phyloP scores from a whole-genome alignment of 2,888 invertebrate genomes.

The Apamea epomidion region DNA sequence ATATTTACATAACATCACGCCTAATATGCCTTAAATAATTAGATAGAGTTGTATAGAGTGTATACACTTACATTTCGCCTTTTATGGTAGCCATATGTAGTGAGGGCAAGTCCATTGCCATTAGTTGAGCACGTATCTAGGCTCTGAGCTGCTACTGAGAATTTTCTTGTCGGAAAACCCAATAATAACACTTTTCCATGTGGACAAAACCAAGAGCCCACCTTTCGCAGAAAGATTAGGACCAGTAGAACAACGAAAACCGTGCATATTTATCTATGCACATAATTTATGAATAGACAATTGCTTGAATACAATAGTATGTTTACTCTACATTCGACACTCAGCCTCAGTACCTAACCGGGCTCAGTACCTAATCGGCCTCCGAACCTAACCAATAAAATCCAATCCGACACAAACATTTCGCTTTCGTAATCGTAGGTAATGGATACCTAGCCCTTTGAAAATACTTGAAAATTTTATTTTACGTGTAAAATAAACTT shows the following conservation, averaged over 20 bases:
- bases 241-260: background rate
- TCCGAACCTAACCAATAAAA: background rate
- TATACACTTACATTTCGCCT: background rate
- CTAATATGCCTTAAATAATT: background rate
- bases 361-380: background rate
- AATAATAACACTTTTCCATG: background rate
- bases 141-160: background rate
- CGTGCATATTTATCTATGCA: background rate
- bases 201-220: background rate
- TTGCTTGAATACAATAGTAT: background rate
- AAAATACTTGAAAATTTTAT: constrained; percentile 18
- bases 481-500: background rate
- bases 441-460: constrained; percentile 14
- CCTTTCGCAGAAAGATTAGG: background rate
- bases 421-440: background rate
- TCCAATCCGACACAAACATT: constrained; percentile 1
- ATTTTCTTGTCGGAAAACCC: background rate
- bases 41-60: background rate
- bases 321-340: background rate
- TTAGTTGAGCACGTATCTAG: background rate
- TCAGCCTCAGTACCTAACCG: background rate
- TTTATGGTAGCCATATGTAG: too few species aligned
- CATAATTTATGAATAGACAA: background rate
- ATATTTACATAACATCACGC: background rate
- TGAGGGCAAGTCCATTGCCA: background rate